Evolutionary conservation across 2,113 vertebrate genomes (phyloP).

Genomic region (Lepisosteus oculatus): DNA sequence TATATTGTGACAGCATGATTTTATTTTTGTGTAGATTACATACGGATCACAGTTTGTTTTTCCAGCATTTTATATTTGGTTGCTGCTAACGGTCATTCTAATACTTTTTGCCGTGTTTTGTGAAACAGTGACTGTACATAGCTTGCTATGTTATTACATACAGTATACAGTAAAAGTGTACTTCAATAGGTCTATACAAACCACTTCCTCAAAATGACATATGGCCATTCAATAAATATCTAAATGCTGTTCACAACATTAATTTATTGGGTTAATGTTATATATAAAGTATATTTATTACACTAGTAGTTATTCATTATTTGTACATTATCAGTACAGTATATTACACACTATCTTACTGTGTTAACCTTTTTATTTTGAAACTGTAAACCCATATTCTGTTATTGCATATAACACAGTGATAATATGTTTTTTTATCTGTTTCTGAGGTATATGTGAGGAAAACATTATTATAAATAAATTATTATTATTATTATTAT

Average conservation of each 20-base stretch:
- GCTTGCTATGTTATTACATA: conserved; percentile 14
- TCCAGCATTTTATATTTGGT: conserved; percentile 17
- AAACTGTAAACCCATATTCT: not conserved
- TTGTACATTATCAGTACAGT: conserved; percentile 39
- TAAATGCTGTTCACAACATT: conserved; percentile 43
- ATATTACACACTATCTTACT: conserved; percentile 43
- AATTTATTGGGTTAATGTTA: conserved; percentile 41
- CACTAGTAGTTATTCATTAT: conserved; percentile 25
- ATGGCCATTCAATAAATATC: not conserved
- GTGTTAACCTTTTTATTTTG: conserved; percentile 29
- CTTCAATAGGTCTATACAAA: conserved; percentile 3
- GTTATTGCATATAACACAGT: conserved; percentile 2
- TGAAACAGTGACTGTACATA: conserved; percentile 15
- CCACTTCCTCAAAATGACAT: conserved; percentile 6
- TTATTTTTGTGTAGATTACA: conserved; percentile 34
- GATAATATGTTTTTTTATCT: not conserved
- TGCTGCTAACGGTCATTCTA: conserved; percentile 18
- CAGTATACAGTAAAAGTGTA: not conserved
- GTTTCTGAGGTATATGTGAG: not conserved
- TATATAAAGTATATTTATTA: conserved; percentile 39
- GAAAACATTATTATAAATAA: not conserved
- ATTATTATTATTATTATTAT: no score
- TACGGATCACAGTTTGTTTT: conserved; percentile 30
- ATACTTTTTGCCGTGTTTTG: conserved; percentile 1
- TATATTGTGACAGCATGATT: conserved; percentile 65